Evolutionary conservation across 2,113 vertebrate genomes (phyloP).

Genomic region (Gymnogyps californianus): DNA sequence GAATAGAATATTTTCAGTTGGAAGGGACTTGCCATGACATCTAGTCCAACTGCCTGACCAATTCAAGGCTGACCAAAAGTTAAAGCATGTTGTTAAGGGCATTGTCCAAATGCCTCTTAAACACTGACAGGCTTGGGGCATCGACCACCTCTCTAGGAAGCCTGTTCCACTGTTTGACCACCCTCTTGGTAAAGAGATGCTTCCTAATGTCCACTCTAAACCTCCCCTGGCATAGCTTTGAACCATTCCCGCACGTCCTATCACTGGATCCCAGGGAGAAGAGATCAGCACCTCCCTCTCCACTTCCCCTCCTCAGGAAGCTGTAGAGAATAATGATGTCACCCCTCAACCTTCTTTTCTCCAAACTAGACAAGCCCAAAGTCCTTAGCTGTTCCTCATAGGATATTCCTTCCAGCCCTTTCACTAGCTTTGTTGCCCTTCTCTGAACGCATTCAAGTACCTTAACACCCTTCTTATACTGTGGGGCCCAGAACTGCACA

Average conservation of each 20-base stretch:
- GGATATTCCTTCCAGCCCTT: not conserved
- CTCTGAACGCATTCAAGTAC: not conserved
- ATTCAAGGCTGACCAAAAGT: not conserved
- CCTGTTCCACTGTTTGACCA: not conserved
- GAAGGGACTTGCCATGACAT: not conserved
- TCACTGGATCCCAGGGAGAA: not conserved
- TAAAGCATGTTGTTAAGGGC: not conserved
- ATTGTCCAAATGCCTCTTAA: not conserved
- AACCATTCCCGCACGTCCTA: rapidly evolving
- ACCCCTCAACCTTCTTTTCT: not conserved
- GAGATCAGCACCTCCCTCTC: not conserved
- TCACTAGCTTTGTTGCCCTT: not conserved
- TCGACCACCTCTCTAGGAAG: not conserved
- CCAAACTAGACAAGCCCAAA: not conserved
- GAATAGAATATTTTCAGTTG: not conserved
- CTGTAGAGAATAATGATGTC: not conserved
- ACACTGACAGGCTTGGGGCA: not conserved
- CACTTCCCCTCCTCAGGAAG: not conserved
- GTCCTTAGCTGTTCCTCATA: not conserved
- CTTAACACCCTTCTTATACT: not conserved
- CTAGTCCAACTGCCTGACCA: not conserved
- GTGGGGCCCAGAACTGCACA: not conserved
- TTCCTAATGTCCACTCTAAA: not conserved
- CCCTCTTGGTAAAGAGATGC: rapidly evolving
- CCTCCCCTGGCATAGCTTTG: not conserved